These are phyloP conservation scores for Mamestra configurata DNA, from an alignment of 1,140 invertebrate genomes.

Conservation along the genomic window DNA sequence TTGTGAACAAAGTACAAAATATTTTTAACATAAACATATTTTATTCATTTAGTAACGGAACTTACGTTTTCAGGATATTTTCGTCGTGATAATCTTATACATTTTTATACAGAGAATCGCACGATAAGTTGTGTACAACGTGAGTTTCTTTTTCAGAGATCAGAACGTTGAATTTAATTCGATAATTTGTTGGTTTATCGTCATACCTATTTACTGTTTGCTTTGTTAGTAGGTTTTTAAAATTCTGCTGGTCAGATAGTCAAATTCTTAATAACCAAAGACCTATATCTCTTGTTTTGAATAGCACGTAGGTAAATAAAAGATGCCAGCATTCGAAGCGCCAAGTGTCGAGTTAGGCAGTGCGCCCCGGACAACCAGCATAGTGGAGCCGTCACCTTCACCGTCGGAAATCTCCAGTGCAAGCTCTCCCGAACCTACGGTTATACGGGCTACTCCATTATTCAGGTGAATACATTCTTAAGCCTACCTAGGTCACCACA, in stretches of 20 bases:
- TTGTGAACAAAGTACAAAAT: slow-evolving; percentile 26
- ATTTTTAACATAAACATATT: background rate
- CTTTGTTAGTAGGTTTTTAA: background rate
- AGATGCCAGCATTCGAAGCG: slow-evolving; percentile 78
- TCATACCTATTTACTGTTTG: background rate
- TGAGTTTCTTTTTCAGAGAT: background rate
- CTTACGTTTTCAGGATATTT: background rate
- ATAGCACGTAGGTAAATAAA: slow-evolving; percentile 8
- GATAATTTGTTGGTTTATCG: background rate
- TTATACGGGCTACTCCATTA: slow-evolving; percentile 73
- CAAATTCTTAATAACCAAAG: too few species aligned
- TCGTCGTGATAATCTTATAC: background rate
- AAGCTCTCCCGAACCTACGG: slow-evolving; percentile 79
- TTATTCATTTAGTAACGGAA: background rate
- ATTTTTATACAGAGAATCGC: background rate
- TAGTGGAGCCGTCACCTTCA: slow-evolving; percentile 71
- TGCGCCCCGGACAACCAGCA: slow-evolving; percentile 73
- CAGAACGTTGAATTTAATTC: background rate
- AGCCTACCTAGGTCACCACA: background rate
- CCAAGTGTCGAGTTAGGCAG: slow-evolving; percentile 78
- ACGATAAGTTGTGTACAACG: background rate
- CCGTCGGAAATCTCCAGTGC: slow-evolving; percentile 82
- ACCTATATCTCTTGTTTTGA: background rate
- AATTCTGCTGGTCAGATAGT: too few species aligned
- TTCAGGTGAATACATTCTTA: slow-evolving; percentile 71